phyloP scores from a whole-genome alignment of 2,888 invertebrate genomes.

The Crematogaster levior region DNA sequence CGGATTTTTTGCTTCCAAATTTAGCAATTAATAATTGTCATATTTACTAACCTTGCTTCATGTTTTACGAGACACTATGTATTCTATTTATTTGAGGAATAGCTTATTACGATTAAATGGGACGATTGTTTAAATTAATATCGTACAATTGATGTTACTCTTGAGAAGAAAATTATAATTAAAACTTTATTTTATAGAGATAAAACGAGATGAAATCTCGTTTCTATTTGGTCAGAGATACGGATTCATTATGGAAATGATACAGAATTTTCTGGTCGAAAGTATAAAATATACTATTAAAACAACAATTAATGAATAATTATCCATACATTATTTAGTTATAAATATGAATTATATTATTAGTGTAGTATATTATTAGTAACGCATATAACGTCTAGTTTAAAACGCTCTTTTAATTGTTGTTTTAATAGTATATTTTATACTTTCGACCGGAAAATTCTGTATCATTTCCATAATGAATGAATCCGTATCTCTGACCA shows the following conservation, averaged over 20 bases:
- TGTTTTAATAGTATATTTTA: neutral
- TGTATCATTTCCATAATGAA: conserved; percentile 32
- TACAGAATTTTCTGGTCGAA: conserved; percentile 12
- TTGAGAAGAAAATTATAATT: no score
- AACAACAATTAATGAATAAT: conserved; percentile 17
- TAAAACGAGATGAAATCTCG: conserved; percentile 19
- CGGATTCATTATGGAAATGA: conserved; percentile 25
- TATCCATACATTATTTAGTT: no score
- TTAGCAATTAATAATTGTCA: neutral
- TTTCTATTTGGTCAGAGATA: conserved; percentile 11
- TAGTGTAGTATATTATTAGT: neutral
- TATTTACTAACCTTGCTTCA: neutral
- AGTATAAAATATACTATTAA: conserved; percentile 2
- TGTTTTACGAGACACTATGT: neutral
- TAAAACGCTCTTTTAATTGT: conserved; percentile 2
- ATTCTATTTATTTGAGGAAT: neutral
- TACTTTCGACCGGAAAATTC: conserved; percentile 17
- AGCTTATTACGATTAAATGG: neutral
- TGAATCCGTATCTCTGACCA: neutral
- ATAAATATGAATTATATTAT: no score
- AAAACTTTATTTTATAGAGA: conserved; percentile 39
- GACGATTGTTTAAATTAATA: neutral
- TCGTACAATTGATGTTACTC: neutral
- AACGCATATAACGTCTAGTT: neutral
- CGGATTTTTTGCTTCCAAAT: neutral